Percentiles rank a stretch among this genome's conserved stretches.
Evolutionary conservation across 2,888 invertebrate genomes (phyloP).

Genomic region (Nomada ferruginata): DNA sequence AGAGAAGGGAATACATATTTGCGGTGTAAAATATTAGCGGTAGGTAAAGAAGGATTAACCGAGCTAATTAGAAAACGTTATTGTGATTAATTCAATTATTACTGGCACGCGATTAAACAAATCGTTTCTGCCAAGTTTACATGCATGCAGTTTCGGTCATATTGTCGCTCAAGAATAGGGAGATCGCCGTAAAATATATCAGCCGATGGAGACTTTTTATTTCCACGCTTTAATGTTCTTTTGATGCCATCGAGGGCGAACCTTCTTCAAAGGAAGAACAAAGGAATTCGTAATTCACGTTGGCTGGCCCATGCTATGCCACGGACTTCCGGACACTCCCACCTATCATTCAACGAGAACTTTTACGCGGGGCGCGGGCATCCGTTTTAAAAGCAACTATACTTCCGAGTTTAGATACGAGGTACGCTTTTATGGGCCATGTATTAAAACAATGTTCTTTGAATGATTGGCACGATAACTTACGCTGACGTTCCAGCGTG

Average conservation of each 20-base stretch:
- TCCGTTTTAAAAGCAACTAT: conserved; percentile 64
- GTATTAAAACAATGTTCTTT: conserved; percentile 32
- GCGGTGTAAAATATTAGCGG: too few relatives aligned
- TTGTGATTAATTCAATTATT: not conserved
- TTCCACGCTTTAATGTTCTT: conserved; percentile 42
- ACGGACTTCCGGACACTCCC: conserved; percentile 63
- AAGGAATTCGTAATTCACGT: conserved; percentile 67
- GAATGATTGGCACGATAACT: conserved; percentile 30
- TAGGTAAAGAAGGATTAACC: not conserved
- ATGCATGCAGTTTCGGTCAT: not conserved
- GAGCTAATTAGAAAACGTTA: too few relatives aligned
- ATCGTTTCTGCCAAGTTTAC: not conserved
- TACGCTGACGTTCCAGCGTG: not conserved
- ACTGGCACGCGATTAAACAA: not conserved
- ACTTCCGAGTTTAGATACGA: conserved; percentile 62
- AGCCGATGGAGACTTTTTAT: conserved; percentile 30
- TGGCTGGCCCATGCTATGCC: conserved; percentile 45
- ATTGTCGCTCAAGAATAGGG: not conserved
- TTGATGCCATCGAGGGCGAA: conserved; percentile 36
- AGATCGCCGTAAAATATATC: conserved; percentile 27
- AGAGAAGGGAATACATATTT: too few relatives aligned
- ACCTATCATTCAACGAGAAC: conserved; percentile 65
- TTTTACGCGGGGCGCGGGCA: conserved; percentile 57
- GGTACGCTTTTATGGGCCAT: conserved; percentile 41
- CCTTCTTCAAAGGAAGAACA: conserved; percentile 54